Base-by-base conservation (phyloP, 2,888 invertebrate genomes). In the Tachina lurida region DNA sequence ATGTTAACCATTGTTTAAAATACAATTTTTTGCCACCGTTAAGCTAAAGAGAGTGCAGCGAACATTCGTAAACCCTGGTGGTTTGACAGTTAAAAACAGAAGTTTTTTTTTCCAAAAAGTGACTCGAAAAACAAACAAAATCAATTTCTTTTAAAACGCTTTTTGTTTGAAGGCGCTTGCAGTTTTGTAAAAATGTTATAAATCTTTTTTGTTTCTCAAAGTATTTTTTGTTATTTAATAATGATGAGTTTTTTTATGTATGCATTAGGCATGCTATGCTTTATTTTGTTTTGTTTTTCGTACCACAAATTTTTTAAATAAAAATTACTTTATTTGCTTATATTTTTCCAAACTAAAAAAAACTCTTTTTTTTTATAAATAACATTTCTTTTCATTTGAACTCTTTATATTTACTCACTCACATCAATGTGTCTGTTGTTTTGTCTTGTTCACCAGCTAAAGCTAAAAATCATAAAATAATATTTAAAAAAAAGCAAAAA, bases 401-500 rank as follows among this genome's bases (percentile, higher is more conserved):
- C 86, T 79, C 71, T 84, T 87, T 67, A 87, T 87, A 88, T 88
- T 88, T 87, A 91, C 90, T 91, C 91, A 91, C 92, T 91, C 91
- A 90, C 91, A 92, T 91, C 91, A 91, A 86, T 92, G 90, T 90
- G 91, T 92, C 90, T 92, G 91, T 93, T 91, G 93, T 92, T 91
- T 93, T 91, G 93, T 92, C 91, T 91, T 93, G 92, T 89, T 91
- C 92, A 92, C 92, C 79, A 79, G 79, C 79, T 79, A 71, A 56
- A 79, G 10, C 71, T 63, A 71, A 65, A 76, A 75, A 41, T 22
- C 15, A 58, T 22, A 70, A 68, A 68, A 47, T 10, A 39, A 63
- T 41, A 45, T 9, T 2, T n/a, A 45, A 63, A 68, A 22, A n/a
- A 70, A 60, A 60, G 19, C 43, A 49, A 49, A 73, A 78, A 54